Evolutionary conservation across 2,113 vertebrate genomes (phyloP), one percentile per base, ranked within the genome.

Genomic region (Scytalopus superciliaris): DNA sequence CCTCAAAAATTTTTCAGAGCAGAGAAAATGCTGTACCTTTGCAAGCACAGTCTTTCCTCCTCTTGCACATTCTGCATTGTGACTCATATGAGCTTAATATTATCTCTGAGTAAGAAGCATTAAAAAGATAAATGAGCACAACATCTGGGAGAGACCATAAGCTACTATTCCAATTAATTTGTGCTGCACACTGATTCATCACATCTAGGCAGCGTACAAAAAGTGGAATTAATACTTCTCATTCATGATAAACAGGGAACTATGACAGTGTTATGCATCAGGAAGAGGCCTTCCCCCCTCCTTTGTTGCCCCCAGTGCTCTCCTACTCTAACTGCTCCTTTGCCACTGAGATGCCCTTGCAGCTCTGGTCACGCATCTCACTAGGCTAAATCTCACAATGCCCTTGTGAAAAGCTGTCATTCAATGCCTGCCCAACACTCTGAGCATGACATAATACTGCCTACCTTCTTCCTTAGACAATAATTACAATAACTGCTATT

Each of bases 401-500:
- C 39, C 24, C 12, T 10, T 74, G 14, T 30, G 63, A 90, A 92
- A 83, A 90, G 35, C 45, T 83, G 76, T 69, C 67, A 68, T 59
- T 89, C 84, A 73, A 45, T 15, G 72, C 55, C 59, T 57, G 40
- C 60, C 80, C 39, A 87, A 57, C 27, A 37, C 70, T 79, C 28
- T 9, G 40, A 83, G 42, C 45, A 45, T 39, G 37, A 76, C 25
- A 56, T 77, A 92, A 92, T 53, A 62, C 25, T 84, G 69, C 52
- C 42, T 42, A 70, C 37, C 68, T 86, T 74, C 56, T 81, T 66
- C 39, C 83, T 56, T 39, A 89, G 76, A 89, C 60, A 90, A 62
- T 57, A 91, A 90, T 49, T 69, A 86, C 59, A 93, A 14, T 66
- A 89, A 92, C 44, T 42, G 49, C 44, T 92, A 92, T 84, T 90